Conservation (phyloP, 2,888 invertebrate genomes). For the Tachina grossa region DNA sequence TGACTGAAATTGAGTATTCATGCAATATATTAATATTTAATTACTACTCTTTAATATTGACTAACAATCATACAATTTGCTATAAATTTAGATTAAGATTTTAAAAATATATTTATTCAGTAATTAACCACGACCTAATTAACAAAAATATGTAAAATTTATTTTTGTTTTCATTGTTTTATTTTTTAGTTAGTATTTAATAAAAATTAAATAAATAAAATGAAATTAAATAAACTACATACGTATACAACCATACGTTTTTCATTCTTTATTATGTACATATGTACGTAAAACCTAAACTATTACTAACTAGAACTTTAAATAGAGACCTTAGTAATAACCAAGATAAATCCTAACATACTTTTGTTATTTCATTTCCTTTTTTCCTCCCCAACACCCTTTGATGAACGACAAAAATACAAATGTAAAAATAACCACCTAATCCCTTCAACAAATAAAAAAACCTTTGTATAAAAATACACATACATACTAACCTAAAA, state of each 20-base stretch:
- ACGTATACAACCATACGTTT: constrained; percentile 53
- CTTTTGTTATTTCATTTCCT: constrained; percentile 53
- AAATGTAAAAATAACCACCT: constrained; percentile 30
- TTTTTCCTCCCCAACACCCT: constrained; percentile 16
- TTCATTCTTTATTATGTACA: constrained; percentile 20
- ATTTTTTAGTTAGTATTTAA: not conserved
- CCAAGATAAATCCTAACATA: constrained; percentile 47
- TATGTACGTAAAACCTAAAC: constrained; percentile 13
- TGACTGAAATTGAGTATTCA: too few species aligned
- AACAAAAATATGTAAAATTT: not conserved
- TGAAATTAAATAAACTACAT: constrained; percentile 30
- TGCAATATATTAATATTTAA: too few species aligned
- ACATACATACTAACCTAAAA: not conserved
- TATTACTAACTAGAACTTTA: not conserved
- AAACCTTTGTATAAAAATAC: constrained; percentile 13
- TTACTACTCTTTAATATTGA: too few species aligned
- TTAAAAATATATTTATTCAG: not conserved
- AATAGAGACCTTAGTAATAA: constrained; percentile 32
- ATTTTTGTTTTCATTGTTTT: not conserved
- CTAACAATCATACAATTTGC: too few species aligned
- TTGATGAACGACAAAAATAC: constrained; percentile 15
- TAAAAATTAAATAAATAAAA: constrained; percentile 43
- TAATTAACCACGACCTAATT: constrained; percentile 54
- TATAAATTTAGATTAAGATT: too few species aligned
- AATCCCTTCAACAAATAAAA: constrained; percentile 44